phyloP scores from a whole-genome alignment of 2,797 vertebrate genomes.

The Anabacerthia variegaticeps region DNA sequence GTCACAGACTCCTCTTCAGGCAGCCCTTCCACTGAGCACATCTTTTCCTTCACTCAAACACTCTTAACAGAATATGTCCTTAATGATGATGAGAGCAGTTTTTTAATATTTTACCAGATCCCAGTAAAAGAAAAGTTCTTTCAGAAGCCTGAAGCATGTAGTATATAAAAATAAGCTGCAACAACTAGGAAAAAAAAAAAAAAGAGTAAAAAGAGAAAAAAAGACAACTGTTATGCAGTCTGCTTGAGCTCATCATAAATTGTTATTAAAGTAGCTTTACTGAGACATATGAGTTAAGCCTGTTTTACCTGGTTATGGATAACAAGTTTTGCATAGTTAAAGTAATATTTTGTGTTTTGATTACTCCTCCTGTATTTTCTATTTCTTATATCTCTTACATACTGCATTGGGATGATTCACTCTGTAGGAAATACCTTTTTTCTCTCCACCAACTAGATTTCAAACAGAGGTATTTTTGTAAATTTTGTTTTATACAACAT shows the following conservation, averaged over 20 bases:
- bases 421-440: background rate
- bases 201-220: accelerated
- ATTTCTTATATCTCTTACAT: background rate
- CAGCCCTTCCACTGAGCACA: background rate
- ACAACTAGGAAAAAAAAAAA: background rate
- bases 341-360: background rate
- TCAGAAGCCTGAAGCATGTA: background rate
- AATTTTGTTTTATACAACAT: background rate
- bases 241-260: background rate
- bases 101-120: background rate
- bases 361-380: background rate
- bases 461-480: background rate
- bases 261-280: background rate
- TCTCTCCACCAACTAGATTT: no score
- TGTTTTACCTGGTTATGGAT: background rate
- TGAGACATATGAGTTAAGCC: background rate
- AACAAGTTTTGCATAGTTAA: background rate
- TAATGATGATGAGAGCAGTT: background rate
- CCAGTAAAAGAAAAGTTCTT: background rate
- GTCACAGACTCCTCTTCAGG: background rate
- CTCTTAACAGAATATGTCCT: background rate
- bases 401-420: background rate
- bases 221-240: background rate
- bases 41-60: background rate
- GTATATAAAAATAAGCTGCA: background rate